These are phyloP conservation scores for Phenacoccus solenopsis DNA, from an alignment of 1,140 invertebrate species.

Conservation along the genomic window DNA sequence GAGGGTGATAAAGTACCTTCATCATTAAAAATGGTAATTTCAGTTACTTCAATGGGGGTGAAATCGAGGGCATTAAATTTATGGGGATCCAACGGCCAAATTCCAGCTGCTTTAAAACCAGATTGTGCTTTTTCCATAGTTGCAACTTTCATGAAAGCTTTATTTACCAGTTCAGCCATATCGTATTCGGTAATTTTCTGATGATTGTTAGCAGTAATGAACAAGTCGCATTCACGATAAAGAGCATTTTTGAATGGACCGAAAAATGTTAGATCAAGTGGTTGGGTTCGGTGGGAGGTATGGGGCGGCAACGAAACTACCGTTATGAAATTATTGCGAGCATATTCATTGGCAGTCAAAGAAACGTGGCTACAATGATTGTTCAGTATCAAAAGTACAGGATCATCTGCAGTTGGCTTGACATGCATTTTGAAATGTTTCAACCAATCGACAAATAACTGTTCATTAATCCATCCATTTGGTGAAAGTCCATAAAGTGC, in stretches of 20 bases:
- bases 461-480: too few relatives aligned
- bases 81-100: not conserved
- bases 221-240: not conserved
- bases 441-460: conserved; percentile 30
- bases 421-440: conserved; percentile 27
- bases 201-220: not conserved
- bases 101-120: not conserved
- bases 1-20: too few relatives aligned
- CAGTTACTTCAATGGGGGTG: too few relatives aligned
- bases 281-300: conserved; percentile 32
- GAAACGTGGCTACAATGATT: conserved; percentile 29
- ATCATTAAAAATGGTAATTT: too few relatives aligned
- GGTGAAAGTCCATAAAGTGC: too few relatives aligned
- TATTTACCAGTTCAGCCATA: not conserved
- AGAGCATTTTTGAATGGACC: conserved; percentile 31
- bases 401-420: conserved; percentile 26
- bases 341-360: conserved; percentile 22
- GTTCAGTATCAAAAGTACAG: conserved; percentile 29
- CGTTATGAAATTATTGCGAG: conserved; percentile 31
- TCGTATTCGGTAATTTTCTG: not conserved
- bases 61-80: too few relatives aligned
- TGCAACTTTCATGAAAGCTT: not conserved
- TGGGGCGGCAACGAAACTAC: conserved; percentile 33
- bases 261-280: conserved; percentile 32
- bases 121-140: not conserved